Conservation (phyloP, 2,888 invertebrate genomes). For the Acrocyrtus sp. region DNA sequence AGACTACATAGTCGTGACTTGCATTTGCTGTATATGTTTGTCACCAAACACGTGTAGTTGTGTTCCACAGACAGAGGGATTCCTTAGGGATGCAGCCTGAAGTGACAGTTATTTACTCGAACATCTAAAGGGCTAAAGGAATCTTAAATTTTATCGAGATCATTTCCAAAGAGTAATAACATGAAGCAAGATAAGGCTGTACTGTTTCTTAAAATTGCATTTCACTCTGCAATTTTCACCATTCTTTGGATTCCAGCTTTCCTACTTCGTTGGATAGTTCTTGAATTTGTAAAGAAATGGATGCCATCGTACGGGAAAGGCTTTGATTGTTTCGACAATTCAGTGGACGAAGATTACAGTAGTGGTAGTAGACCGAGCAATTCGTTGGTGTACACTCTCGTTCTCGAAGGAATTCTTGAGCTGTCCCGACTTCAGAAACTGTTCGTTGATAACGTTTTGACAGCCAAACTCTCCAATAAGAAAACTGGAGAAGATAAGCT, state of each 20-base stretch:
- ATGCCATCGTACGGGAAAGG: constrained; percentile 26
- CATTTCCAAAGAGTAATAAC: no score
- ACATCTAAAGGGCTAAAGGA: no score
- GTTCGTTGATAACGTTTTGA: not conserved
- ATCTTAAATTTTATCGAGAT: no score
- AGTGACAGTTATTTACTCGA: no score
- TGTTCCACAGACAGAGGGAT: no score
- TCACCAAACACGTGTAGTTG: no score
- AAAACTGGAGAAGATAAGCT: constrained; percentile 15
- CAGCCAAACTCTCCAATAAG: not conserved
- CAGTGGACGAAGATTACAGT: constrained; percentile 20
- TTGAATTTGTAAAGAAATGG: not conserved
- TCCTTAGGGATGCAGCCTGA: no score
- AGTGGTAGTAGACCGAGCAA: not conserved
- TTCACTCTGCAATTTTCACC: constrained; percentile 19
- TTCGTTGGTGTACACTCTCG: not conserved
- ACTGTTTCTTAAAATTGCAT: constrained; percentile 7
- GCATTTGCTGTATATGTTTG: no score
- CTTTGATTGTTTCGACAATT: constrained; percentile 8
- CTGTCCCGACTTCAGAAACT: not conserved
- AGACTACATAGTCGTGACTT: no score
- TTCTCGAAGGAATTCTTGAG: not conserved
- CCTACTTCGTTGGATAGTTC: constrained; percentile 6
- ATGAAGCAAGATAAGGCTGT: no score
- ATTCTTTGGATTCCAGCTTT: constrained; percentile 33